Percentiles rank a stretch among this genome's conserved stretches.
These are phyloP conservation scores for Erebia palarica DNA, from an alignment of 2,888 invertebrate species.

Conservation along the genomic window DNA sequence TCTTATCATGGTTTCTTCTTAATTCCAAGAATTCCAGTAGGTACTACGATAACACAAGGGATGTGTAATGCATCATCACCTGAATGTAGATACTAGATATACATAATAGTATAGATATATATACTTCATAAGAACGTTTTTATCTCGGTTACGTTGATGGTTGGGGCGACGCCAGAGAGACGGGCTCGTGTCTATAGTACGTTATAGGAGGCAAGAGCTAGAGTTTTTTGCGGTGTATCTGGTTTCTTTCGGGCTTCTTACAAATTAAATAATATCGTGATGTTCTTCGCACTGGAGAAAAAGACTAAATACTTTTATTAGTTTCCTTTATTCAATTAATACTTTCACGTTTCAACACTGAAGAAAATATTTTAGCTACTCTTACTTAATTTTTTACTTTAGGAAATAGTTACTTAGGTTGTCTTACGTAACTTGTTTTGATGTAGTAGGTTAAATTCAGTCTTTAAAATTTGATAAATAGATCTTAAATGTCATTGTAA, in stretches of 20 bases:
- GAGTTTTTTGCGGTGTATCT: constrained; percentile 14
- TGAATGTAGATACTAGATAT: not conserved
- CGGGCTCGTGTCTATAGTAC: constrained; percentile 12
- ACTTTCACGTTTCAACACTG: not conserved
- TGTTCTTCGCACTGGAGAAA: constrained; percentile 5
- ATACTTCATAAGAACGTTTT: not conserved
- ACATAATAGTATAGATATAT: not conserved
- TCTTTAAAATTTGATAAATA: no score
- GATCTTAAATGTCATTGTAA: no score
- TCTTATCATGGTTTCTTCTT: not conserved
- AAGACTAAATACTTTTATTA: not conserved
- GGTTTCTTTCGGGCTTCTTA: constrained; percentile 11
- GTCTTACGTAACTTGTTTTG: no score
- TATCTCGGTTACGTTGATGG: constrained; percentile 7
- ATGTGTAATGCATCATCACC: constrained; percentile 3
- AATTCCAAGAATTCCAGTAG: not conserved
- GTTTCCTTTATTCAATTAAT: not conserved
- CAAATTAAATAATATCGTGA: constrained; percentile 3
- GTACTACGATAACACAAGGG: not conserved
- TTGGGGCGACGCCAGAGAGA: constrained; percentile 5
- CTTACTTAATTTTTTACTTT: not conserved
- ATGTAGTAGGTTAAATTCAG: no score
- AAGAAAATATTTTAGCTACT: not conserved
- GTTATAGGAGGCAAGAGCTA: constrained; percentile 3
- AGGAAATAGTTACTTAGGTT: no score